These are phyloP conservation scores for Eulemur coronatus DNA, from an alignment of 2,797 vertebrate genomes.

Conservation along the genomic window DNA sequence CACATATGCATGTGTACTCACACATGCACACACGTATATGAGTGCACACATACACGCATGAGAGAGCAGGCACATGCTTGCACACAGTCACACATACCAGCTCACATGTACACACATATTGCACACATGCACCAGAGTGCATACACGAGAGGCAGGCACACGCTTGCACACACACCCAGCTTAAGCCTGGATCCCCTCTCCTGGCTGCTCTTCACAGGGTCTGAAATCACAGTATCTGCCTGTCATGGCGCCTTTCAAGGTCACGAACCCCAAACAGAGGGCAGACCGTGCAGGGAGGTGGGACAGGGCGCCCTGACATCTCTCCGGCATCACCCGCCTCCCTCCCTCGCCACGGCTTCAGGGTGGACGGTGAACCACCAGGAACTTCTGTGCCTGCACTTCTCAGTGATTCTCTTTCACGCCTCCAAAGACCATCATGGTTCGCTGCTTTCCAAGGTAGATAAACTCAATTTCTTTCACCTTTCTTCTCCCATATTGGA, in stretches of 20 bases:
- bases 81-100: too few species aligned
- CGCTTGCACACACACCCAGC: fast-evolving
- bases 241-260: fast-evolving
- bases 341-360: background rate
- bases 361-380: background rate
- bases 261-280: background rate
- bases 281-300: background rate
- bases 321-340: background rate
- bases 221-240: background rate
- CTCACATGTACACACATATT: too few species aligned
- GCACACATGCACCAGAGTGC: too few species aligned
- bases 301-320: too few species aligned
- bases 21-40: background rate
- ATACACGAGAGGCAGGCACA: fast-evolving
- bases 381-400: background rate
- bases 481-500: fast-evolving
- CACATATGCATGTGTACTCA: background rate
- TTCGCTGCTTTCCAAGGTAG: background rate
- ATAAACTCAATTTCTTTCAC: background rate
- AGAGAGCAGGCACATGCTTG: fast-evolving
- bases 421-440: background rate
- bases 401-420: background rate
- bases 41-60: too few species aligned
- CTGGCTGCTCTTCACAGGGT: too few species aligned
- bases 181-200: background rate